A percentile compares a stretch with the other conserved stretches of the same genome.
These are phyloP conservation scores for Agrochola lychnidis DNA, from an alignment of 2,888 invertebrate genomes.

Conservation along the genomic window DNA sequence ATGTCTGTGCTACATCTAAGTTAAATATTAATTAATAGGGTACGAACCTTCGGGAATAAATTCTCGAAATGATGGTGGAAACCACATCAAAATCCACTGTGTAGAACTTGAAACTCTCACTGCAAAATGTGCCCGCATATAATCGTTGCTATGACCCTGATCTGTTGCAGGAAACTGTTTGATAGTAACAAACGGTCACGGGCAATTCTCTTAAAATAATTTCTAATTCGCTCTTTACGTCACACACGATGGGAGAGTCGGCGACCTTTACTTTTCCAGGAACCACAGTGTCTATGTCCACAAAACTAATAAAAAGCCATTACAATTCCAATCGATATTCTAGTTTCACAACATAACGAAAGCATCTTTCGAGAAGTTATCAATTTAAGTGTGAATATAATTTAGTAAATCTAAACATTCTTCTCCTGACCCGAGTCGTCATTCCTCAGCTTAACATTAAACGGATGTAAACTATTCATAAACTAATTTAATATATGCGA, in stretches of 20 bases:
- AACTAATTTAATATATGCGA: constrained; percentile 35
- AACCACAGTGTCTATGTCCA: constrained; percentile 10
- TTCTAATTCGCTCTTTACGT: constrained; percentile 35
- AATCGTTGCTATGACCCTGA: not conserved
- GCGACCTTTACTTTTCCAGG: constrained; percentile 24
- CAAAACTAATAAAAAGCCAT: constrained; percentile 25
- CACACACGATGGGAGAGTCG: constrained; percentile 13
- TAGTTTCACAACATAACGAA: constrained; percentile 22
- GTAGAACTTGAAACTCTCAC: not conserved
- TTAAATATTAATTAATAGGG: not conserved
- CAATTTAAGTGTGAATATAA: constrained; percentile 21
- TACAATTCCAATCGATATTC: constrained; percentile 24
- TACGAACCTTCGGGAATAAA: not conserved
- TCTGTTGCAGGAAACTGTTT: not conserved
- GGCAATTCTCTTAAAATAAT: constrained; percentile 5
- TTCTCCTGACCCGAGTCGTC: constrained; percentile 11
- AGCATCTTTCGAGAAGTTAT: constrained; percentile 28
- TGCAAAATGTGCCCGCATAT: not conserved
- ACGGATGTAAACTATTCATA: constrained; percentile 36
- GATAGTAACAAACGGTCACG: not conserved
- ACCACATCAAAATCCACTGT: not conserved
- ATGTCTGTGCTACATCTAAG: not conserved
- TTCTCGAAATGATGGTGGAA: not conserved
- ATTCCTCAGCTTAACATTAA: constrained; percentile 43
- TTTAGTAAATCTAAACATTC: constrained; percentile 30